phyloP scores from a whole-genome alignment of 2,888 invertebrate species.

The Melinopterus prodromus region DNA sequence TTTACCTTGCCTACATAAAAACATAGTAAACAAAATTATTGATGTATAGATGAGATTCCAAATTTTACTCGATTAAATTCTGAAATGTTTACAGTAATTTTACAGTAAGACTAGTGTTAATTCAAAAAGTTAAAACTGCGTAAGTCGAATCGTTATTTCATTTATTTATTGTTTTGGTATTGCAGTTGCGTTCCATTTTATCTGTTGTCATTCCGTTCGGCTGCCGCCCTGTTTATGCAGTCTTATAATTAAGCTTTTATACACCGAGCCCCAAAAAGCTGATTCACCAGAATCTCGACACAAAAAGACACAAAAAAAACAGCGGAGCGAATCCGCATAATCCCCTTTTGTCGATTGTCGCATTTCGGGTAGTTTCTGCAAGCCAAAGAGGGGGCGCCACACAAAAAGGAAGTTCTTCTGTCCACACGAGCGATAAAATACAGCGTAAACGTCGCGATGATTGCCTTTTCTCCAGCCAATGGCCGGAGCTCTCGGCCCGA shows the following conservation, averaged over 20 bases:
- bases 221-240: not conserved
- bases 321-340: not conserved
- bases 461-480: slow-evolving; percentile 22
- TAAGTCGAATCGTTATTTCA: too few species aligned
- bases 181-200: not conserved
- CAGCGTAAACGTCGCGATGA: slow-evolving; percentile 14
- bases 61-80: too few species aligned
- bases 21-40: too few species aligned
- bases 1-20: too few species aligned
- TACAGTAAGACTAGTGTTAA: too few species aligned
- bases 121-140: too few species aligned
- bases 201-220: not conserved
- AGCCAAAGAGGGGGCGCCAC: not conserved
- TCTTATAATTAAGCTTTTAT: not conserved
- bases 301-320: not conserved
- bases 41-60: too few species aligned
- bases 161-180: too few species aligned
- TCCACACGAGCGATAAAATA: slow-evolving; percentile 18
- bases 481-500: not conserved
- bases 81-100: too few species aligned
- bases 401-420: not conserved
- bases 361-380: slow-evolving; percentile 6
- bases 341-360: slow-evolving; percentile 4
- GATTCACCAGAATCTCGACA: not conserved
- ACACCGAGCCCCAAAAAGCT: not conserved